These are phyloP conservation scores for Loxodonta africana DNA, from an alignment of 2,113 vertebrate genomes.

Conservation along the genomic window DNA sequence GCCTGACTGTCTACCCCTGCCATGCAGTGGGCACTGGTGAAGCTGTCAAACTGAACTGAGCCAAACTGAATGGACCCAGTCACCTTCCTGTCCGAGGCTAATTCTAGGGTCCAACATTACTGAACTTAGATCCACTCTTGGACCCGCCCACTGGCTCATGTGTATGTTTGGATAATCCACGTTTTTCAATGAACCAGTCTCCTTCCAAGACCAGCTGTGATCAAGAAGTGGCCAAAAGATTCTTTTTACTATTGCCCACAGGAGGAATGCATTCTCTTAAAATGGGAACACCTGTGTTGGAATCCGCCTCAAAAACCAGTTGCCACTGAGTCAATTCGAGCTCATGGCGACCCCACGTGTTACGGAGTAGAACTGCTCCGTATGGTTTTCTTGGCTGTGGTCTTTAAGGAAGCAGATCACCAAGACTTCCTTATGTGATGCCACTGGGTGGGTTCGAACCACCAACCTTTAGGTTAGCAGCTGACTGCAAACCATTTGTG, in stretches of 20 bases:
- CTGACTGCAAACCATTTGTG: not conserved
- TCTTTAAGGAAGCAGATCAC: not conserved
- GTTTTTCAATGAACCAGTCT: not conserved
- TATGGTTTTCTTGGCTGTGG: not conserved
- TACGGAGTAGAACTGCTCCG: not conserved
- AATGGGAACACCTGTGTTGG: not conserved
- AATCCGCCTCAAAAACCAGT: not conserved
- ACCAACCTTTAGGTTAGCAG: not conserved
- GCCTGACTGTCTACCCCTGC: not conserved
- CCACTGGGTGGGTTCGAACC: not conserved
- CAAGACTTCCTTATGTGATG: not conserved
- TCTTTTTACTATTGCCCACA: not conserved
- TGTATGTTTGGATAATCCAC: not conserved
- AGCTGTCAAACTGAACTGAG: not conserved
- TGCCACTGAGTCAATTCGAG: not conserved
- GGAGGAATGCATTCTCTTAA: not conserved
- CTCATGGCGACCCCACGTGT: not conserved
- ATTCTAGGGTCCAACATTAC: not conserved
- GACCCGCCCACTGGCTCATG: not conserved
- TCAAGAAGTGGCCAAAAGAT: not conserved
- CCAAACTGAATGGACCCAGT: rapidly evolving
- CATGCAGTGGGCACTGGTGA: not conserved
- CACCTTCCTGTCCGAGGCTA: not conserved
- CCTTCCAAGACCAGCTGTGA: not conserved
- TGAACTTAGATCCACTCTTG: not conserved